A percentile compares a stretch with the other conserved stretches of the same genome.
These are phyloP conservation scores for Actinostola sp. DNA, from an alignment of 92 coral and sea anemone genomes.

Conservation along the genomic window DNA sequence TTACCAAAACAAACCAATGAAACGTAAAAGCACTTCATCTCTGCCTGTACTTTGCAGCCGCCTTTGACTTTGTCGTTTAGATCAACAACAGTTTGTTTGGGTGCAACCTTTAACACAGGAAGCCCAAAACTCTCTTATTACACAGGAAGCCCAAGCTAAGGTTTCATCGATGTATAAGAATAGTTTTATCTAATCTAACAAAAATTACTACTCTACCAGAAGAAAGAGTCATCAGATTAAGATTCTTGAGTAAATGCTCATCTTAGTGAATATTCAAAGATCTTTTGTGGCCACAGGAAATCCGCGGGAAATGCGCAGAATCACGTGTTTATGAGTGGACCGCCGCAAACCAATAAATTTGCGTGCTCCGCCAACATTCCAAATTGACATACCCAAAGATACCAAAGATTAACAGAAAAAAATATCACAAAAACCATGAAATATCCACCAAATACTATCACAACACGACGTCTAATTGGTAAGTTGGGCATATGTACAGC, in stretches of 20 bases:
- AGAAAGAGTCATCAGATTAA: neutral
- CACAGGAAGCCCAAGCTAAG: too few relatives aligned
- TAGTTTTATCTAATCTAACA: too few relatives aligned
- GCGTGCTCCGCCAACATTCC: constrained; percentile 25
- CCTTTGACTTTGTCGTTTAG: too few relatives aligned
- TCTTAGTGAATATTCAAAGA: too few relatives aligned
- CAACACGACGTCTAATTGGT: neutral
- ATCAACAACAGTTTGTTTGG: too few relatives aligned
- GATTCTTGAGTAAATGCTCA: neutral
- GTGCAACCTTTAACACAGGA: too few relatives aligned
- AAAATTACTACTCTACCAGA: neutral
- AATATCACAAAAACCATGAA: neutral
- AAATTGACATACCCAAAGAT: constrained; percentile 17
- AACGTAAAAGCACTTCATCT: too few relatives aligned
- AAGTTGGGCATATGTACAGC: neutral
- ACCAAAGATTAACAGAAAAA: neutral
- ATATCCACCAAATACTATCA: neutral
- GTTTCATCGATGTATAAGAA: too few relatives aligned
- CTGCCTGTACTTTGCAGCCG: too few relatives aligned
- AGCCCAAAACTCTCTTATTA: too few relatives aligned
- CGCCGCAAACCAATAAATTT: constrained; percentile 24
- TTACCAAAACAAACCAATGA: too few relatives aligned
- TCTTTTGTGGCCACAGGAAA: constrained; percentile 1
- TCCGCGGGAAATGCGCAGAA: constrained; percentile 27
- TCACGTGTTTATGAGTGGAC: neutral